A percentile compares a stretch with the other conserved stretches of the same genome.
These are phyloP conservation scores for Mustelus asterias DNA, from an alignment of 2,113 vertebrate species.

Conservation along the genomic window DNA sequence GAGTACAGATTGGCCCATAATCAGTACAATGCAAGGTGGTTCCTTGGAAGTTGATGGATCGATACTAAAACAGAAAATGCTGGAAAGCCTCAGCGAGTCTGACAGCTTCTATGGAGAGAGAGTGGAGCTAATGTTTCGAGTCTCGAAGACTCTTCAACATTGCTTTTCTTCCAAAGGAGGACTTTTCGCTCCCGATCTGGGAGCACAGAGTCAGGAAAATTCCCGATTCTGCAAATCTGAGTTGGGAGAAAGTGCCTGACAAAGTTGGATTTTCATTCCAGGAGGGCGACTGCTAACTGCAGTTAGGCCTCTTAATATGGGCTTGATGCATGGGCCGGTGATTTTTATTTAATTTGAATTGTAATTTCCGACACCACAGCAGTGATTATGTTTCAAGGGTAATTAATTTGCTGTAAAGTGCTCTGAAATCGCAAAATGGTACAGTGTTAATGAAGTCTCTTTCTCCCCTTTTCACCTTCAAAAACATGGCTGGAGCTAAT, in stretches of 20 bases:
- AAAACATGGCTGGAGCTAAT: background rate
- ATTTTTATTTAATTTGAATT: background rate
- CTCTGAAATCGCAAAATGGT: background rate
- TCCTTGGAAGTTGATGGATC: background rate
- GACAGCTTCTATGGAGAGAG: too few relatives aligned
- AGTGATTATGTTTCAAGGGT: background rate
- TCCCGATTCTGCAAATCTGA: too few relatives aligned
- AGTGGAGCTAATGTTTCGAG: too few relatives aligned
- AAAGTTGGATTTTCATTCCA: too few relatives aligned
- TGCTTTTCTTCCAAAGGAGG: background rate
- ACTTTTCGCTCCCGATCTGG: too few relatives aligned
- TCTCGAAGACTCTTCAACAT: too few relatives aligned
- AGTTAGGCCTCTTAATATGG: background rate
- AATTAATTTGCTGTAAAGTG: background rate
- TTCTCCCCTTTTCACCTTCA: background rate
- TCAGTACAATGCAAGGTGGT: background rate
- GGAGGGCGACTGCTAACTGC: too few relatives aligned
- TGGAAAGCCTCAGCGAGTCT: too few relatives aligned
- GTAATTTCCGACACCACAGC: background rate
- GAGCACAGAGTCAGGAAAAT: too few relatives aligned
- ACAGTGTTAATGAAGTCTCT: background rate
- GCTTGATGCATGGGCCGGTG: background rate
- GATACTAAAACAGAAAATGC: too few relatives aligned
- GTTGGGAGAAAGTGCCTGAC: too few relatives aligned
- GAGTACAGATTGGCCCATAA: background rate